Conservation (phyloP, 2,797 vertebrate species). For the Bradypodion ventrale region DNA sequence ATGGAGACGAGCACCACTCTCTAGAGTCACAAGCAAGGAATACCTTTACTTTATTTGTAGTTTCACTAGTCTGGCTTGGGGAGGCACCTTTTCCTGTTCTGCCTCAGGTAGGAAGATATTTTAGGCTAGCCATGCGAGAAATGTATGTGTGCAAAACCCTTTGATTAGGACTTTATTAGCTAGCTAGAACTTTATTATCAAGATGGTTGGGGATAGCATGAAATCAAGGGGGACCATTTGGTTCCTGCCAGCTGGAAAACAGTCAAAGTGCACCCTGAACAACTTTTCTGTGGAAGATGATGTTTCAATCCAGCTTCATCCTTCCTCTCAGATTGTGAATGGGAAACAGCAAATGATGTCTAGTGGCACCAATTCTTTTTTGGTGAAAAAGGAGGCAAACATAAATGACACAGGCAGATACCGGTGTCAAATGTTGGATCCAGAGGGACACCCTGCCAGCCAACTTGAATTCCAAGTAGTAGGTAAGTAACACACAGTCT, state of each 20-base stretch:
- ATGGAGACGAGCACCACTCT: no score
- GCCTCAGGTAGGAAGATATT: background rate
- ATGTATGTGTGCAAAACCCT: background rate
- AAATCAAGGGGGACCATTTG: background rate
- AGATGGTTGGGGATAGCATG: background rate
- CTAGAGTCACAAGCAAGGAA: no score
- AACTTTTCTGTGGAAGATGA: background rate
- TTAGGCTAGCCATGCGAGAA: background rate
- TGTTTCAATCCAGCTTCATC: background rate
- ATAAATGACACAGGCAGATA: constrained; percentile 4
- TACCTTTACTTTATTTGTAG: no score
- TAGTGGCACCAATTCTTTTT: background rate
- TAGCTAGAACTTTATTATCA: background rate
- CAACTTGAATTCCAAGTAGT: constrained; percentile 8
- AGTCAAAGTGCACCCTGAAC: background rate
- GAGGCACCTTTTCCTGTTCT: background rate
- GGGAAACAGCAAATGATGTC: background rate
- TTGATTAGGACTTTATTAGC: background rate
- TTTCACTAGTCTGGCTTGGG: background rate
- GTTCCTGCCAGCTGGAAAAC: background rate
- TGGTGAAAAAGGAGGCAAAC: constrained; percentile 4
- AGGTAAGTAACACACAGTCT: constrained; percentile 27
- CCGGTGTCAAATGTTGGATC: constrained; percentile 5
- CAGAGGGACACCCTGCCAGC: fast-evolving
- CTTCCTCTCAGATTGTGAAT: background rate